phyloP scores from a whole-genome alignment of 1,140 invertebrate genomes.

The Hylyphantes graminicola region DNA sequence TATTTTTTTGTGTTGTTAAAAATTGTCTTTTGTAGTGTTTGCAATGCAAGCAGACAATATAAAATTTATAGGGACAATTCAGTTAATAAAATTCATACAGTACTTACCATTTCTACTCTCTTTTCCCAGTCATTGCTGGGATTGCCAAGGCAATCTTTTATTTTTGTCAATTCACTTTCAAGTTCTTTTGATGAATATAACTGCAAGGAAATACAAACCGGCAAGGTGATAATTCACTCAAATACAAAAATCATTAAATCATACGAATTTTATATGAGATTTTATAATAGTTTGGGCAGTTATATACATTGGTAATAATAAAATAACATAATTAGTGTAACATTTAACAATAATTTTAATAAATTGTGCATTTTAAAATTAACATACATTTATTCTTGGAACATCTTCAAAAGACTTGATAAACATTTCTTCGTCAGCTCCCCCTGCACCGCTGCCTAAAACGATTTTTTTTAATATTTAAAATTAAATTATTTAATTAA shows the following conservation, averaged over 20 bases:
- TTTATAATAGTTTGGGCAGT: no score
- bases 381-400: conserved; percentile 75
- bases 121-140: conserved; percentile 92
- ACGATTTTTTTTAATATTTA: background rate
- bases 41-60: no score
- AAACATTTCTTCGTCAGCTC: conserved; percentile 89
- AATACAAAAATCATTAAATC: background rate
- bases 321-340: background rate
- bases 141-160: conserved; percentile 81
- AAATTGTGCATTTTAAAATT: background rate
- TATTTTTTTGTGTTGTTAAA: no score
- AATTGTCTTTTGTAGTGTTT: no score
- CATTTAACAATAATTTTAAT: background rate
- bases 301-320: background rate
- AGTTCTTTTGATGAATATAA: conserved; percentile 87
- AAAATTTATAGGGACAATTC: no score
- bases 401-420: conserved; percentile 86
- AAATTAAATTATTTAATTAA: no score
- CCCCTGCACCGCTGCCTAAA: conserved; percentile 65
- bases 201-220: conserved; percentile 63
- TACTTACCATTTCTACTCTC: conserved; percentile 83
- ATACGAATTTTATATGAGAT: no score
- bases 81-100: no score
- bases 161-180: conserved; percentile 82
- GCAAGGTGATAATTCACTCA: background rate